Conservation (phyloP, 2,888 invertebrate genomes). For the Eulithis testata region DNA sequence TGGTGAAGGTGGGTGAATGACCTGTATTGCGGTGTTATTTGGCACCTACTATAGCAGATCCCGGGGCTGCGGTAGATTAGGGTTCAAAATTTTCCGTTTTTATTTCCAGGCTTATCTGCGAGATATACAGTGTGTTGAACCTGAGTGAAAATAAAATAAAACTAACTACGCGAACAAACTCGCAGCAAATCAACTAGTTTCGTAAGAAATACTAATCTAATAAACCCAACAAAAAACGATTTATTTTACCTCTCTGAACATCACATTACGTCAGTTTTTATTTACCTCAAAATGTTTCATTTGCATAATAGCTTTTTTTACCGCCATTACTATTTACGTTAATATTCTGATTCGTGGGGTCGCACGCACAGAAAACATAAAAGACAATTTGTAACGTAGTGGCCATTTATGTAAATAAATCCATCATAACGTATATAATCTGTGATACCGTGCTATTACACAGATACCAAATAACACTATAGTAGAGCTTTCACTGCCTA, state of each 20-base stretch:
- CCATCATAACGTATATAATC: no score
- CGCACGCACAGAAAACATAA: conserved; percentile 83
- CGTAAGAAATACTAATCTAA: conserved; percentile 62
- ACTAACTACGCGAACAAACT: not conserved
- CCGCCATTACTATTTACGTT: conserved; percentile 81
- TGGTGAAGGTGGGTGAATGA: no score
- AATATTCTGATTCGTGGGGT: conserved; percentile 82
- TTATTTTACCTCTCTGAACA: conserved; percentile 76
- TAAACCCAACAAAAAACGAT: conserved; percentile 70
- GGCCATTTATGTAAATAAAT: conserved; percentile 83
- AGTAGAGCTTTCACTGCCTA: not conserved
- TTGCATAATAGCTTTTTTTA: conserved; percentile 84
- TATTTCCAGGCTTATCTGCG: no score
- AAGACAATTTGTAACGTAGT: conserved; percentile 80
- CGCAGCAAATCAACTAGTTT: not conserved
- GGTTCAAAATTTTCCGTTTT: no score
- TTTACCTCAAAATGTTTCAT: conserved; percentile 84
- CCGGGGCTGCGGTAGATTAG: no score
- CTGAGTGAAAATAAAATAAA: no score
- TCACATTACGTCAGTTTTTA: conserved; percentile 79
- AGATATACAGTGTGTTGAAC: no score
- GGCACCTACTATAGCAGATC: no score
- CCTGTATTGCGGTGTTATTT: no score
- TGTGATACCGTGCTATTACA: conserved; percentile 75
- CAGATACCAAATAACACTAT: conserved; percentile 1